Percentiles rank a stretch among this genome's conserved stretches.
Conservation (phyloP, 2,888 invertebrate genomes). For the Mesopsocus fuscifrons region DNA sequence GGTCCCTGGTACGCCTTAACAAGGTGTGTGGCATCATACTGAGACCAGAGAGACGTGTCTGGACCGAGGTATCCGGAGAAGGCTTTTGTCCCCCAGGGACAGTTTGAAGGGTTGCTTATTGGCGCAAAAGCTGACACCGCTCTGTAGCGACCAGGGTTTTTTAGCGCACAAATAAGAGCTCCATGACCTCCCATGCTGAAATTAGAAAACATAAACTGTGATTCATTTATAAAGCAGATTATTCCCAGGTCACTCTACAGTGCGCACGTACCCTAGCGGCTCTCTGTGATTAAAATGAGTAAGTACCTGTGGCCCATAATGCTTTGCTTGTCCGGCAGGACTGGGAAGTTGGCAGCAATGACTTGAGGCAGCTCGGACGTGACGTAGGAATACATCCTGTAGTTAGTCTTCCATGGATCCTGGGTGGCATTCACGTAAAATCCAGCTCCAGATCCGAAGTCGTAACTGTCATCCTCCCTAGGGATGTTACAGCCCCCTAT, state of each 20-base stretch:
- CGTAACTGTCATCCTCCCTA: slow-evolving; percentile 82
- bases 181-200: slow-evolving; percentile 97
- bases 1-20: slow-evolving; percentile 68
- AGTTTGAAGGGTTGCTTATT: slow-evolving; percentile 69
- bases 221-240: no score
- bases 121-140: slow-evolving; percentile 91
- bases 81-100: slow-evolving; percentile 77
- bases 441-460: slow-evolving; percentile 90
- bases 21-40: slow-evolving; percentile 79
- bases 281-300: no score
- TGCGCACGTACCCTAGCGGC: no score
- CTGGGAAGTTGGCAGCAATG: slow-evolving; percentile 55
- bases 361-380: slow-evolving; percentile 64
- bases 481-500: slow-evolving; percentile 62
- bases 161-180: slow-evolving; percentile 71
- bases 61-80: slow-evolving; percentile 63
- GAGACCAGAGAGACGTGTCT: slow-evolving; percentile 39
- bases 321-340: slow-evolving; percentile 37
- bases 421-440: slow-evolving; percentile 86
- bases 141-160: slow-evolving; percentile 74
- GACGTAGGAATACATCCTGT: slow-evolving; percentile 91
- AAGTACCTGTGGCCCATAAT: slow-evolving; percentile 72
- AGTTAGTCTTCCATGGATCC: slow-evolving; percentile 83
- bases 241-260: no score
- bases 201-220: no score